These are phyloP conservation scores for Eurytoma adleriae DNA, from an alignment of 2,888 invertebrate species.

Conservation along the genomic window DNA sequence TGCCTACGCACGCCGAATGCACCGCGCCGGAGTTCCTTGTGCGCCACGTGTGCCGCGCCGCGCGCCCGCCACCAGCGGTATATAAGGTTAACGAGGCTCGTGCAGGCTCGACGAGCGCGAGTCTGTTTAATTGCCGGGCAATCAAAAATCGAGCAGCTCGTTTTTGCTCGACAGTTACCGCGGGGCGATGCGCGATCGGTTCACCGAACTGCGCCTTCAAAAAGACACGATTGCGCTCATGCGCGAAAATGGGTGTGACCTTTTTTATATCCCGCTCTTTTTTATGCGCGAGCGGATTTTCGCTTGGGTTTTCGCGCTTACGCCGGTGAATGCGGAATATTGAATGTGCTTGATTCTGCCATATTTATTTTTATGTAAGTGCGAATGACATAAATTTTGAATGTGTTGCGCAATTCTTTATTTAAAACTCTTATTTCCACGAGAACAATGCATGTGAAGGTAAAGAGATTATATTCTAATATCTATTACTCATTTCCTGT, in stretches of 20 bases:
- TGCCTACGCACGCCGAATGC: conserved; percentile 19
- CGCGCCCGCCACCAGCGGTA: not conserved
- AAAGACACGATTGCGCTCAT: not conserved
- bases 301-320: no score
- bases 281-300: no score
- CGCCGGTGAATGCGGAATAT: no score
- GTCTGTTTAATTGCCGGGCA: conserved; percentile 33
- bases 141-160: conserved; percentile 16
- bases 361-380: no score
- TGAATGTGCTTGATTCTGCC: no score
- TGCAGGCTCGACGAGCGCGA: not conserved
- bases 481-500: no score
- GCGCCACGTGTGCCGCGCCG: not conserved
- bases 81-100: conserved; percentile 10
- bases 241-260: not conserved
- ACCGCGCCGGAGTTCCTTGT: not conserved
- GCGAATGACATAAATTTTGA: no score
- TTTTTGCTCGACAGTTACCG: no score
- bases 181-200: not conserved
- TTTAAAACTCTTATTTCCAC: no score
- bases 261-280: not conserved
- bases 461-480: not conserved
- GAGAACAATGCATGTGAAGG: no score
- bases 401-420: no score
- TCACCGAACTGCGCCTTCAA: not conserved